Evolutionary conservation across 2,888 invertebrate genomes (phyloP).

Genomic region (Lagria hirta): DNA sequence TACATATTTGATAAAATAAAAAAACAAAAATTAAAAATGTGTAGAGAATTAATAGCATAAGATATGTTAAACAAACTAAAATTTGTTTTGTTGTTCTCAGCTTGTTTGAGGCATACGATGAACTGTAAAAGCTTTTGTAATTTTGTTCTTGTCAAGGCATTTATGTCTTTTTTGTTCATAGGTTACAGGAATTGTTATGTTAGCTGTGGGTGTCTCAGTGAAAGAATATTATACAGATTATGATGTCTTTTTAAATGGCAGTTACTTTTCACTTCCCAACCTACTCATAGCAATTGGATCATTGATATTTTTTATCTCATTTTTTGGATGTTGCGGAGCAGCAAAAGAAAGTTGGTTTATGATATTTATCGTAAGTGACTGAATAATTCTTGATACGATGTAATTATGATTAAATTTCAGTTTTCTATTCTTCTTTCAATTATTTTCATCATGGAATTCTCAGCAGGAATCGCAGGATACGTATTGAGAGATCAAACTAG

Average conservation of each 20-base stretch:
- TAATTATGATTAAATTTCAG: constrained; percentile 55
- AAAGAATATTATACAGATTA: constrained; percentile 74
- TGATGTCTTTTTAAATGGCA: constrained; percentile 75
- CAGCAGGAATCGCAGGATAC: constrained; percentile 80
- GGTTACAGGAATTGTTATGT: constrained; percentile 84
- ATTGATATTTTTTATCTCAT: constrained; percentile 87
- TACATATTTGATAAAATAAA: too few species aligned
- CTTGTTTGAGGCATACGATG: neutral
- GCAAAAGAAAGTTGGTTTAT: constrained; percentile 93
- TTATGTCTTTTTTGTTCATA: constrained; percentile 55
- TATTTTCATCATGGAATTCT: constrained; percentile 83
- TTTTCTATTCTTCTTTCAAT: constrained; percentile 75
- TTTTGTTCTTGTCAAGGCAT: neutral
- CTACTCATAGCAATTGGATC: constrained; percentile 87
- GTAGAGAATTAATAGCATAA: too few species aligned
- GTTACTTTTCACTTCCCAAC: constrained; percentile 82
- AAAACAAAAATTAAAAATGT: too few species aligned
- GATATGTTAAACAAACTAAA: too few species aligned
- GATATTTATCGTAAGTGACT: constrained; percentile 78
- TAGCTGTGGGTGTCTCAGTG: constrained; percentile 79
- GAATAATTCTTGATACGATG: neutral
- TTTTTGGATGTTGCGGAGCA: constrained; percentile 95
- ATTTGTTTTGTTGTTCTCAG: too few species aligned
- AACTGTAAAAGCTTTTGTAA: too few species aligned
- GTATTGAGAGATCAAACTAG: constrained; percentile 70